Base-by-base conservation (phyloP, 2,888 invertebrate species). In the Nephrocerus scutellatus region DNA sequence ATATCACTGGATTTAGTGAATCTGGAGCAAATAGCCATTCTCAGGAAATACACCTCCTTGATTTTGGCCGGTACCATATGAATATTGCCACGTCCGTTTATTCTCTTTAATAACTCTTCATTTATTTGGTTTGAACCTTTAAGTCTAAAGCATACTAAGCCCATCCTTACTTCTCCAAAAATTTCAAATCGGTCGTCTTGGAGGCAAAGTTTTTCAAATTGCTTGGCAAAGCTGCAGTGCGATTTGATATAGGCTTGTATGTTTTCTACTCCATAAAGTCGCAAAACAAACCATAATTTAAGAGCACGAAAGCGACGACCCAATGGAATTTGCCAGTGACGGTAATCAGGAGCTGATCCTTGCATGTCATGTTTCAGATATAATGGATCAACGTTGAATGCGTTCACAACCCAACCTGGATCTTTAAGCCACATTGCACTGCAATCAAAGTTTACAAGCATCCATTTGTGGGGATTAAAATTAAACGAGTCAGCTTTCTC, bases 391-490 rank as follows among this genome's bases (percentile, higher is more conserved):
- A 98, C 96, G 52, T 93, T 96, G 67, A 98, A 89, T 0, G 97
- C 95, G 56, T 92, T 85, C 1, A 95, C 86, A 38, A 98, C 77
- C 74, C 88, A 86, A 32, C 82, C 77, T 46, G 89, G 88, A 59
- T 89, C 80, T 57, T 87, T 89, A 4, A 90, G 72, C 97, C 97
- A 98, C 87, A 98, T 85, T 1, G 96, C 84, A 9, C 97, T 97
- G 63, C 97, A 98, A 68, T 98, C 98, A 56, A 97, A 98, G 68
- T 93, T 97, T n/a, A 97, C 91, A 51, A 97, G 69, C 79, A 98
- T 73, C 97, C 97, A 99, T 70, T 99, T 98, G 69, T 97, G 97
- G 0, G 98, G 97, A 65, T 99, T 98, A 62, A 97, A 95, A 68
- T 97, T 96, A 66, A 97, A 95, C 0, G 96, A 97, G 59, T 93